Percentiles rank a stretch among this genome's conserved stretches.
Conservation (phyloP, 2,797 vertebrate genomes). For the Halcyon badia region DNA sequence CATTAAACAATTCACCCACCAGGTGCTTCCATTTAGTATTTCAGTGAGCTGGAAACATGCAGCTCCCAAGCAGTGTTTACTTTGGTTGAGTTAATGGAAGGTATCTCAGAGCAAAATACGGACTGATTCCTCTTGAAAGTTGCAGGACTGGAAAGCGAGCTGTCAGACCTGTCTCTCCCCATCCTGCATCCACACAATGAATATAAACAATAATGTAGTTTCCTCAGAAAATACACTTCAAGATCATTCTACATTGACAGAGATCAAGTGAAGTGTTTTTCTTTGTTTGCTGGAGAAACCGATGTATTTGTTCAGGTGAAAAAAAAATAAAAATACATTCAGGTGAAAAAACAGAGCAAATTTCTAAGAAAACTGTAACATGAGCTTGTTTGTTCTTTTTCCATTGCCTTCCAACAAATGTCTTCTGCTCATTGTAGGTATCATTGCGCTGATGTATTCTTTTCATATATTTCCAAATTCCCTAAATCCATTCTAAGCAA, state of each 20-base stretch:
- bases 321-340: not conserved
- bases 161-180: not conserved
- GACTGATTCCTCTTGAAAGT: not conserved
- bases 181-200: not conserved
- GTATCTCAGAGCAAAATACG: not conserved
- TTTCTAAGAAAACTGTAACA: not conserved
- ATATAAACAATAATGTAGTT: not conserved
- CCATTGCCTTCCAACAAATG: not conserved
- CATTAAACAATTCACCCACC: slow-evolving; percentile 51
- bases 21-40: slow-evolving; percentile 52
- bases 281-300: not conserved
- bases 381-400: not conserved
- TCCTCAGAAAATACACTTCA: not conserved
- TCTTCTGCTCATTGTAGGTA: not conserved
- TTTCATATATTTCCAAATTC: slow-evolving; percentile 46
- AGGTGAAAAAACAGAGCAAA: not conserved
- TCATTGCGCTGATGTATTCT: slow-evolving; percentile 1
- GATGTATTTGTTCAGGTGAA: not conserved
- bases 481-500: not conserved
- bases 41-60: slow-evolving; percentile 4
- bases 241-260: not conserved
- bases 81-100: slow-evolving; percentile 38
- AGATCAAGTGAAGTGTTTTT: not conserved
- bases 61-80: not conserved
- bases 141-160: not conserved